Percentiles rank a stretch among this genome's conserved stretches.
Conservation (phyloP, 2,797 vertebrate species). For the Parauchenoglanis punctatus region DNA sequence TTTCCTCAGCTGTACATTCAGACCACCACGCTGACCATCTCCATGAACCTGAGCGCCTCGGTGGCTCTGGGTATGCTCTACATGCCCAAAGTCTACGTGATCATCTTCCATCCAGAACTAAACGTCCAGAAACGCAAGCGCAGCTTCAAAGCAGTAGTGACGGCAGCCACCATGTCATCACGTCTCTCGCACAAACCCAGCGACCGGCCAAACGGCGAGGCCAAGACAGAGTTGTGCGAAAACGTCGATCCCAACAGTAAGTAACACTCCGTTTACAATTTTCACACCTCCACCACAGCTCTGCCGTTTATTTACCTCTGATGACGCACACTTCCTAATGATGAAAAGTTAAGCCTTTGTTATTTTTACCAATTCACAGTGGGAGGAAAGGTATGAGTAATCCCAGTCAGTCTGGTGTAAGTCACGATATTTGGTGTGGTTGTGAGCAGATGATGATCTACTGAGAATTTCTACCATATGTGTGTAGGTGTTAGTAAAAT, state of each 20-base stretch:
- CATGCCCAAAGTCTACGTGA: slow-evolving; percentile 99
- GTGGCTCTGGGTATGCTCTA: slow-evolving; percentile 99
- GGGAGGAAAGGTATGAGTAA: slow-evolving; percentile 13
- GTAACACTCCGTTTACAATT: slow-evolving; percentile 57
- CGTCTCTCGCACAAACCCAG: slow-evolving; percentile 93
- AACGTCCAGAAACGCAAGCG: slow-evolving; percentile 98
- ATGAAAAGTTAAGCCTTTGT: slow-evolving; percentile 6
- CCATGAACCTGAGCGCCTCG: slow-evolving; percentile 98
- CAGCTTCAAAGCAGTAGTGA: slow-evolving; percentile 98
- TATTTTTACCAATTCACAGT: neutral
- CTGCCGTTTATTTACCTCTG: neutral
- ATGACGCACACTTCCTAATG: slow-evolving; percentile 22
- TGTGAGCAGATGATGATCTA: slow-evolving; percentile 15
- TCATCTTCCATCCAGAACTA: slow-evolving; percentile 98
- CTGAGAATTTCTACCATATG: neutral
- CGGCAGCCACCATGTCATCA: slow-evolving; percentile 96
- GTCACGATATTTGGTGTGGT: slow-evolving; percentile 13
- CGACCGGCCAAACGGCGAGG: slow-evolving; percentile 96
- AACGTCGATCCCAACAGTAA: slow-evolving; percentile 88
- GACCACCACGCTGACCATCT: slow-evolving; percentile 97
- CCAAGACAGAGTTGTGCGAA: slow-evolving; percentile 97
- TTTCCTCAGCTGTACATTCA: slow-evolving; percentile 92
- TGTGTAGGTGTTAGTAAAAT: slow-evolving; percentile 18
- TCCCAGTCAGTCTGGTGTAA: neutral
- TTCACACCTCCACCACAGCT: neutral